Base-by-base conservation (phyloP, 2,888 invertebrate genomes). In the Alcis repandata region DNA sequence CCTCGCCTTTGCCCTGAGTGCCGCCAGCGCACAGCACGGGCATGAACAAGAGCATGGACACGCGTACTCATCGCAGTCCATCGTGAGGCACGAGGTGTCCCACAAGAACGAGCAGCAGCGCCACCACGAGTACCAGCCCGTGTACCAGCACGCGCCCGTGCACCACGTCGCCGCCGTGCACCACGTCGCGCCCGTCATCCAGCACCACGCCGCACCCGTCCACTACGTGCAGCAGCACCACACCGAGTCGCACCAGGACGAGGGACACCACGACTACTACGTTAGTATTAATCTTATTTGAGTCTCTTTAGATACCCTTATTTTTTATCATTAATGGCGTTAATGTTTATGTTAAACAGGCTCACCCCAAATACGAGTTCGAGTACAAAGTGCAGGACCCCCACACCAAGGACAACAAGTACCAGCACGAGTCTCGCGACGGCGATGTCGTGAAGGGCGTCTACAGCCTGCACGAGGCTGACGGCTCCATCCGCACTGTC, bases 401-500 rank as follows among this genome's bases (percentile, higher is more conserved):
- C 43, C 56, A 56, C 45, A 56, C 56, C 33, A 56, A 56, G 45
- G 56, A 56, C 56, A 56, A 33, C 56, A 56, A 56, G 45, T 56
- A 32, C 56, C 56, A 56, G 45, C 56, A 56, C 56, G 56, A 56
- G 56, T 19, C 56, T 19, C 56, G 56, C 45, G 56, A 56, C 36
- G 56, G 56, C 17, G 56, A 56, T 20, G 56, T 56, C 32, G 56
- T 56, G 33, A 56, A 56, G 56, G 56, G 56, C 33, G 45, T 56
- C 33, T 56, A 56, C 45, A 56, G 56, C 56, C 45, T 56, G 56
- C 56, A 56, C 56, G 56, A 56, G 56, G 56, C 56, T 36, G 56
- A 56, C 45, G 56, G 56, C 45, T 56, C 56, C 56, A 36, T 56
- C 70, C 89, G 94, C 72, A 94, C 92, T 45, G 94, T 94, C 40